Base-by-base conservation (phyloP, 37 sponge, comb jelly and placozoan species). In the Cladorhizidae sp. region DNA sequence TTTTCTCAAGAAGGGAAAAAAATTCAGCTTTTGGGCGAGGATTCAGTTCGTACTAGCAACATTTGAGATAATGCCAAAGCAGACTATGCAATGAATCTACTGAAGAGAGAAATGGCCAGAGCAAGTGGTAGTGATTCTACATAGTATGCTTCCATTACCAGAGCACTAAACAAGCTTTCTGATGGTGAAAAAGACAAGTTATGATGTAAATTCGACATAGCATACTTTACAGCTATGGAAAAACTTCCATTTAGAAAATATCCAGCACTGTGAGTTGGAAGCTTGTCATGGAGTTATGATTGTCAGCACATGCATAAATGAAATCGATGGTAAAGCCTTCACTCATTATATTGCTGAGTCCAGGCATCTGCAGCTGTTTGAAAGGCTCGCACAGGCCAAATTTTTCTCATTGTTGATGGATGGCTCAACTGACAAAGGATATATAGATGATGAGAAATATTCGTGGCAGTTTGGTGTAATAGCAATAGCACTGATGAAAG, bases 1-100 rank as follows among this genome's bases (percentile, higher is more conserved):
- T 89, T n/a, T 39, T 14, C 5, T 42, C 76, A 32, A 25, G 69
- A 36, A 55, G 76, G 32, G 85, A 89, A 64, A 85, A 59, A 68
- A 85, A 81, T 57, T 69, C 84, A 81, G 90, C 29, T 89, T 39
- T 59, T 79, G 21, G 90, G 90, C 31, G 90, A 85, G 18, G 76
- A 85, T 20, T 85, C 81, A 2, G 76, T 89, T 36, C 90, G 90
- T 70, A 89, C 76, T 49, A 84, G 85, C 75, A 89, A 85, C 57
- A 80, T 89, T 20, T 64, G 78, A 22, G 86, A 90, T 38, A 86
- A 90, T 80, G 86, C 86, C 33, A 37, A 43, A 20, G 42, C 71
- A 18, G 78, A 86, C 31, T 72, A 75, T 80, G 91, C 86, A 20
- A 90, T 85, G 76, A 59, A 20, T 9, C 51, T 90, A 40, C 62